Percentiles rank a stretch among this genome's conserved stretches.
phyloP scores from a whole-genome alignment of 2,113 vertebrate species.

The Myrmecobius fasciatus region DNA sequence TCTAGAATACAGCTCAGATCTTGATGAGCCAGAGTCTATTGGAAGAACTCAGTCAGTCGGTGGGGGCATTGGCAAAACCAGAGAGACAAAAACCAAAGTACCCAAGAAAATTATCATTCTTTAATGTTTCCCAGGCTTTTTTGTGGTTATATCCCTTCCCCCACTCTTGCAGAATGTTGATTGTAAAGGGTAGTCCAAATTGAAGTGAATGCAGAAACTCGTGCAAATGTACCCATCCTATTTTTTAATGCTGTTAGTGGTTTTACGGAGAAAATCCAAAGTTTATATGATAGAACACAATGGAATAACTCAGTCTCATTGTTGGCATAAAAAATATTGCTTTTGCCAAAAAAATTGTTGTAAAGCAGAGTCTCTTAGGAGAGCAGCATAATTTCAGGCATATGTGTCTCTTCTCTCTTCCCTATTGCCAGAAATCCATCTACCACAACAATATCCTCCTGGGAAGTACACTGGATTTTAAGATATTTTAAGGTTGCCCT shows the following conservation, averaged over 20 bases:
- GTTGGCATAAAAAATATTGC: conserved; percentile 47
- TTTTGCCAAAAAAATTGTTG: conserved; percentile 44
- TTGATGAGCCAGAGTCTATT: background rate
- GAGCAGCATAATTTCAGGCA: conserved; percentile 68
- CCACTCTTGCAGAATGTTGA: background rate
- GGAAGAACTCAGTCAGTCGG: background rate
- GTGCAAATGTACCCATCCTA: background rate
- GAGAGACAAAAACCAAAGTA: background rate
- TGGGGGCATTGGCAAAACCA: background rate
- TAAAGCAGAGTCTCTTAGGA: conserved; percentile 53
- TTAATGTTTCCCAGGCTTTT: background rate
- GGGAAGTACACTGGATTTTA: conserved; percentile 57
- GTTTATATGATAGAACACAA: conserved; percentile 33
- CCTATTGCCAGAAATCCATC: conserved; percentile 45
- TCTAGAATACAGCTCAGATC: background rate
- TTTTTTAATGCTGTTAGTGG: background rate
- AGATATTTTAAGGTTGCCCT: conserved; percentile 47
- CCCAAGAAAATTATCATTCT: background rate
- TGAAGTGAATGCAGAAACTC: background rate
- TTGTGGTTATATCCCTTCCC: background rate
- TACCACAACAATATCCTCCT: conserved; percentile 39
- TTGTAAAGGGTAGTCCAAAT: background rate
- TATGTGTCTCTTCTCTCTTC: conserved; percentile 51
- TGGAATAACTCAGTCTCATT: conserved; percentile 5
- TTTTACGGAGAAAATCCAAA: conserved; percentile 14